These are phyloP conservation scores for Lophura nycthemera DNA, from an alignment of 2,113 vertebrate species.

Conservation along the genomic window DNA sequence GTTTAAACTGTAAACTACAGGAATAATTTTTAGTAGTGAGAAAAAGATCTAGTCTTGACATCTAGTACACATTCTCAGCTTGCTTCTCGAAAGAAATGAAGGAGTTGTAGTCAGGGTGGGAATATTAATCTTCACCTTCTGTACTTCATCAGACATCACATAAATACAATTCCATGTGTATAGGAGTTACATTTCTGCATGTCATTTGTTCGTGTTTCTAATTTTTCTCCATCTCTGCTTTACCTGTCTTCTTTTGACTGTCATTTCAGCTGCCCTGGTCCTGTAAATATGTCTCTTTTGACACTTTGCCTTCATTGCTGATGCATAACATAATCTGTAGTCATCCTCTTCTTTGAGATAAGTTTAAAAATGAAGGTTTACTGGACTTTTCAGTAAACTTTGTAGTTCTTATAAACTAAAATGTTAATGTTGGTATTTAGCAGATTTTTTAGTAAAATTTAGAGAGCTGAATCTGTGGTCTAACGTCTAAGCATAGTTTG, in stretches of 20 bases:
- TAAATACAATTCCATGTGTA: not conserved
- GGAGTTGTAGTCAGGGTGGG: not conserved
- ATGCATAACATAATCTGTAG: not conserved
- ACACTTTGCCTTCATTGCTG: not conserved
- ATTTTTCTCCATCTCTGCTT: not conserved
- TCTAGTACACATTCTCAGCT: not conserved
- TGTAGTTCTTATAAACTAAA: not conserved
- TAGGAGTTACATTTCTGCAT: not conserved
- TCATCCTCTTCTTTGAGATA: not conserved
- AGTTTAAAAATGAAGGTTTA: not conserved
- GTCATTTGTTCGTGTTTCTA: not conserved
- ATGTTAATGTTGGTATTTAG: not conserved
- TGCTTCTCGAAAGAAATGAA: not conserved
- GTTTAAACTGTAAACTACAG: not conserved
- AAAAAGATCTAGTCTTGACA: not conserved
- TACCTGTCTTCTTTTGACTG: not conserved
- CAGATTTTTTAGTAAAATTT: not conserved
- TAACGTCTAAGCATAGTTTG: not conserved
- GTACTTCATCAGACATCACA: not conserved
- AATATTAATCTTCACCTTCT: not conserved
- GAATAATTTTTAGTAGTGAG: not conserved
- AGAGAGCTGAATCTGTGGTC: not conserved
- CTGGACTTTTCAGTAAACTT: not conserved
- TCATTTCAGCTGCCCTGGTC: not conserved
- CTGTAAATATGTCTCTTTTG: rapidly evolving